Percentiles rank a stretch among this genome's conserved stretches.
Evolutionary conservation across 2,888 invertebrate species (phyloP).

Genomic region (Subacronicta megacephala): DNA sequence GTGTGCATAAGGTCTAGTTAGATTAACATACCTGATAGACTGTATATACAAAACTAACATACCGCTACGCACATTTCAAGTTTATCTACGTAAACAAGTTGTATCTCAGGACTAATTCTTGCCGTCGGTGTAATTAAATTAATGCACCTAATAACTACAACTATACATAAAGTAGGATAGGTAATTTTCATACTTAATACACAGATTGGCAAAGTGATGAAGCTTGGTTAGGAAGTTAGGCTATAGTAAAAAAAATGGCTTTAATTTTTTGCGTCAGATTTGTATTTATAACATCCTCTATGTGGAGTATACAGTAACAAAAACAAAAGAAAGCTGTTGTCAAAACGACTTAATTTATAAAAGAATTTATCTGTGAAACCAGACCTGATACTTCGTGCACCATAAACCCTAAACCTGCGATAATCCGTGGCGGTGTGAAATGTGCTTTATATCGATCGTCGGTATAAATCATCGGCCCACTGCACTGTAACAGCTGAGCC

Average conservation of each 20-base stretch:
- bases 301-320: no score
- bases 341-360: constrained; percentile 18
- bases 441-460: constrained; percentile 57
- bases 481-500: constrained; percentile 49
- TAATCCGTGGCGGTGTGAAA: constrained; percentile 49
- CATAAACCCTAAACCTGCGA: constrained; percentile 34
- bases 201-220: no score
- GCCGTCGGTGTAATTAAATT: background rate
- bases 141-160: background rate
- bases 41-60: background rate
- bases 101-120: background rate
- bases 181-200: no score
- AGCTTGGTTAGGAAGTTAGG: no score
- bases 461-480: constrained; percentile 58
- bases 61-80: background rate
- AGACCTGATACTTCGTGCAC: constrained; percentile 23
- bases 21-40: background rate
- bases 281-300: no score
- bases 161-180: no score
- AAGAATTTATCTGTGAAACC: constrained; percentile 36
- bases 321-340: no score
- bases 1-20: background rate
- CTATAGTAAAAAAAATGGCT: no score
- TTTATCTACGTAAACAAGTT: background rate
- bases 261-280: no score